phyloP scores from a whole-genome alignment of 2,113 vertebrate species.

The Grammomys surdaster region DNA sequence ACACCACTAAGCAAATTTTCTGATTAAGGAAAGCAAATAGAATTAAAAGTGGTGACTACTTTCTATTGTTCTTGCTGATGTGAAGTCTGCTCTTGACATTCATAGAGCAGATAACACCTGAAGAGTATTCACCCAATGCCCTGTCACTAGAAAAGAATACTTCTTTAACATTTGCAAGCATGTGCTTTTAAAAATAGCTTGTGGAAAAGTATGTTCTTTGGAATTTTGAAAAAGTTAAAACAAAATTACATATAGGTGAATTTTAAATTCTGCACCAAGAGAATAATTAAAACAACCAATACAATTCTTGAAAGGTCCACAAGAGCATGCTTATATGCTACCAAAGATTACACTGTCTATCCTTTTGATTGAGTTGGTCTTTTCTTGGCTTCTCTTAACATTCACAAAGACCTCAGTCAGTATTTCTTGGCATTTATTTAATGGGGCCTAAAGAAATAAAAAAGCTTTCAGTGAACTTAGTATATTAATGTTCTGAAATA shows the following conservation, averaged over 20 bases:
- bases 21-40: neutral
- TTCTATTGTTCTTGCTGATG: slow-evolving; percentile 12
- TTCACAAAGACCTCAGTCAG: neutral
- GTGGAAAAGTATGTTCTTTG: slow-evolving; percentile 37
- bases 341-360: neutral
- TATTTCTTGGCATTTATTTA: slow-evolving; percentile 56
- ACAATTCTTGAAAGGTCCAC: neutral
- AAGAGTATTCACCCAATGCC: neutral
- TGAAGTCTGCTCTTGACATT: neutral
- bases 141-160: neutral
- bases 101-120: neutral
- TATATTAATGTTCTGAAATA: slow-evolving; percentile 40
- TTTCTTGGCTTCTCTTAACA: neutral
- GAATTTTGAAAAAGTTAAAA: slow-evolving; percentile 56
- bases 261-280: slow-evolving; percentile 49
- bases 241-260: slow-evolving; percentile 46
- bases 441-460: neutral
- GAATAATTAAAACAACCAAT: slow-evolving; percentile 10
- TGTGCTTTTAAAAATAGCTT: slow-evolving; percentile 38
- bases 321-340: neutral
- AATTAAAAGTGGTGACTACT: neutral
- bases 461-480: neutral
- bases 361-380: neutral
- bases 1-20: neutral
- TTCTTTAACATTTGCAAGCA: slow-evolving; percentile 31